A percentile compares a stretch with the other conserved stretches of the same genome.
Conservation (phyloP, 2,113 vertebrate species). For the Ciconia boyciana region DNA sequence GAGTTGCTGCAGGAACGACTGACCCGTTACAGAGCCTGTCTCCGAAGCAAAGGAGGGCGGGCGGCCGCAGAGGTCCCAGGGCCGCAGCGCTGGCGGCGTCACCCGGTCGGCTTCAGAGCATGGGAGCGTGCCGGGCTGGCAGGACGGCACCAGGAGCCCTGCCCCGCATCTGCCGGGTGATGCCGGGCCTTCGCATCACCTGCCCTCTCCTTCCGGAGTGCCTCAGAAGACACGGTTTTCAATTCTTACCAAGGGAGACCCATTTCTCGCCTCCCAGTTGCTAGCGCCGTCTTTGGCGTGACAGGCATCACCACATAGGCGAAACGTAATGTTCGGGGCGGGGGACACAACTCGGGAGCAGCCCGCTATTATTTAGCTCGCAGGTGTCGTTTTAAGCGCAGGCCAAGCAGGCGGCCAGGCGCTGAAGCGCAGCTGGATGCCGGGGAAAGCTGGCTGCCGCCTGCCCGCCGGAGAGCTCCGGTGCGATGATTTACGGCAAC, state of each 20-base stretch:
- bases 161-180: background rate
- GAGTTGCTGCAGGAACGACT: background rate
- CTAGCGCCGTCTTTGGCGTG: background rate
- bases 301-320: background rate
- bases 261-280: background rate
- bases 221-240: background rate
- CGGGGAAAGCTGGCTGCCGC: background rate
- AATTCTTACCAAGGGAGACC: background rate
- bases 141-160: background rate
- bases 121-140: background rate
- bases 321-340: rapidly evolving
- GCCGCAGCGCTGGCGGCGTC: background rate
- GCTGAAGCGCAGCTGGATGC: background rate
- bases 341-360: rapidly evolving
- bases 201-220: background rate
- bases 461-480: background rate
- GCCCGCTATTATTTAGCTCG: rapidly evolving
- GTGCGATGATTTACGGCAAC: background rate
- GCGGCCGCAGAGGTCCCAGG: background rate
- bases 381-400: background rate
- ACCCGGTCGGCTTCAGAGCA: background rate
- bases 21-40: background rate
- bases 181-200: background rate
- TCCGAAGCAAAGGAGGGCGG: background rate
- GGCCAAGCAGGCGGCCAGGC: background rate